Base-by-base conservation (phyloP, 2,797 vertebrate genomes). In the Xiphophorus birchmanni region DNA sequence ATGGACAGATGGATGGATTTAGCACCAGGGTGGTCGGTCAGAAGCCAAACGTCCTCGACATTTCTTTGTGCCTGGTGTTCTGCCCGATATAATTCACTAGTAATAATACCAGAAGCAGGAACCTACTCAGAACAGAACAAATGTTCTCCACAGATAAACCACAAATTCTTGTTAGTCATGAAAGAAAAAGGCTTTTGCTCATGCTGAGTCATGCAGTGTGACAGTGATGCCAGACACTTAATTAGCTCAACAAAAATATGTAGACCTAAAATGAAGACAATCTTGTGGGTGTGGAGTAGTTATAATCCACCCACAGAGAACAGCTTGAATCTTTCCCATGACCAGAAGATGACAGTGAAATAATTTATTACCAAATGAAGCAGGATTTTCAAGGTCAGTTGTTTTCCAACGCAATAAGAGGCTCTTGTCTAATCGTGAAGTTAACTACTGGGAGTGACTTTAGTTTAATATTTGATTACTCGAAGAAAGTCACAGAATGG, bases 161-260 rank as follows among this genome's bases (percentile, higher is more conserved):
- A 26, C 18, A 69, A 69, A 69, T 17, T 47, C 13, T 18, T 17
- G 42, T 73, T 73, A 73, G 44, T 45, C 42, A 29, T 29, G 44
- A 47, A 47, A 72, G 69, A 72, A 77, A 69, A 42, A 10, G 23
- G 6, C n/a, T 23, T 56, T 17, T 8, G 26, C 15, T 44, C 26
- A 32, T 56, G 18, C 26, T 10, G 35, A 26, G 37, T 45, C n/a
- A 40, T 35, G n/a, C 67, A 78, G 67, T 12, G n/a, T 3, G 69
- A 9, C 37, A 78, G 12, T 44, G 5, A 32, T 52, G 18, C 21
- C 10, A 42, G 52, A 56, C 5, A 72, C 17, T 32, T 29, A 2
- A 78, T n/a, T 40, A n/a, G 15, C 40, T 58, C 52, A 54, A 72
- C 65, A 56, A n/a, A 35, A 71, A 52, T 37, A 77, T 47, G 56